A percentile compares a stretch with the other conserved stretches of the same genome.
Conservation (phyloP, 2,113 vertebrate genomes). For the Falcunculus frontatus region DNA sequence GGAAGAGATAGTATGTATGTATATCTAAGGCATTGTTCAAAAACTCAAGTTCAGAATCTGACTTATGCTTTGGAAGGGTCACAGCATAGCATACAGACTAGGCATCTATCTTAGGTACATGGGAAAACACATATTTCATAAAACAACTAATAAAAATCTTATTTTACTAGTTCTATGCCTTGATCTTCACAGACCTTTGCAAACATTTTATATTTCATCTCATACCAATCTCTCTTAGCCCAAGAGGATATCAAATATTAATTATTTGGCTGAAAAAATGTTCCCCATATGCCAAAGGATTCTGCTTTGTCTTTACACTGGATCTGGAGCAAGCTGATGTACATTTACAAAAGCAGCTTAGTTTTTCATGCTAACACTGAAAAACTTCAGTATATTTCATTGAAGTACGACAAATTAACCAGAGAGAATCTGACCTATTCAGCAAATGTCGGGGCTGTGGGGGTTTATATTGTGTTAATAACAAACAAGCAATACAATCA, state of each 20-base stretch:
- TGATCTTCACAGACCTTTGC: neutral
- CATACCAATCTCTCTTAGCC: neutral
- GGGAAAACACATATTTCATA: neutral
- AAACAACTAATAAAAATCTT: neutral
- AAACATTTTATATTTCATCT: neutral
- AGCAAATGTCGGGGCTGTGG: neutral
- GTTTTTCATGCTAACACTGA: neutral
- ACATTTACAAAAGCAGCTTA: neutral
- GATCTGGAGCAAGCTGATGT: neutral
- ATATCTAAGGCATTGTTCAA: neutral
- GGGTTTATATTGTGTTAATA: neutral
- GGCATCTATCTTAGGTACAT: neutral
- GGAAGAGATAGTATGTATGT: neutral
- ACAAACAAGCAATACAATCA: neutral
- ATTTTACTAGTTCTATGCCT: neutral
- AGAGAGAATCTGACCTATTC: constrained; percentile 26
- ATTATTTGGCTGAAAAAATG: neutral
- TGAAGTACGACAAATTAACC: neutral
- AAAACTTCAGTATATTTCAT: neutral
- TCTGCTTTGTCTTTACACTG: neutral
- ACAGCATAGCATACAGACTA: neutral
- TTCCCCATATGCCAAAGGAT: neutral
- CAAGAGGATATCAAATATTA: neutral
- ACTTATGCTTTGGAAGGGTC: neutral
- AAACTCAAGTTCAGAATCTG: neutral